Evolutionary conservation across 2,113 vertebrate species (phyloP).

Genomic region (Cinclus mexicanus): DNA sequence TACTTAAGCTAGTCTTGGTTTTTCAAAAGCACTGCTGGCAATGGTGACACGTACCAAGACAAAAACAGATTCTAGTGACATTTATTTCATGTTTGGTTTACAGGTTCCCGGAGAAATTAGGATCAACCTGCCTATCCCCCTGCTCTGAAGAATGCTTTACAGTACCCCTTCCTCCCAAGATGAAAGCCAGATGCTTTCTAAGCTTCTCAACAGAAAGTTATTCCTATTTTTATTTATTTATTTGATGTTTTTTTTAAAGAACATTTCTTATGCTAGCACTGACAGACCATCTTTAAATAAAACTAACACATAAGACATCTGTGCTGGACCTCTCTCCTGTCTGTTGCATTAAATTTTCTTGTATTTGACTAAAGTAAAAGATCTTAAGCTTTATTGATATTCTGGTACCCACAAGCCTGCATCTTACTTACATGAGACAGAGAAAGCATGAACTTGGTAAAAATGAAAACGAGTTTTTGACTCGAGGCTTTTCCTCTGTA

Average conservation of each 20-base stretch:
- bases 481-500: background rate
- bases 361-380: conserved; percentile 16
- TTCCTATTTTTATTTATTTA: conserved; percentile 72
- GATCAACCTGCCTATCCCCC: background rate
- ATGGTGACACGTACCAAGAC: rapidly evolving
- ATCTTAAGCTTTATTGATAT: conserved; percentile 1
- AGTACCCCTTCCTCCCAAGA: conserved; percentile 28
- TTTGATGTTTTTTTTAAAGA: conserved; percentile 53
- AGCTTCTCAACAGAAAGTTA: conserved; percentile 27
- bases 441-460: background rate
- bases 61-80: background rate
- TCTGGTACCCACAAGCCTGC: background rate
- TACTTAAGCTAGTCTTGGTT: background rate
- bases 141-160: conserved; percentile 28
- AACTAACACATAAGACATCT: conserved; percentile 49
- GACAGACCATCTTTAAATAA: conserved; percentile 62
- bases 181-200: conserved; percentile 21
- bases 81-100: background rate
- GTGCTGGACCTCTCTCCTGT: conserved; percentile 47
- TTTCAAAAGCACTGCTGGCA: background rate
- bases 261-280: conserved; percentile 66
- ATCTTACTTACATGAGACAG: background rate
- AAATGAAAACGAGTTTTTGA: background rate
- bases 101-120: conserved; percentile 63
- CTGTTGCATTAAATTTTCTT: conserved; percentile 40